Evolutionary conservation across 2,113 vertebrate species (phyloP).

Genomic region (Pitta sordida): DNA sequence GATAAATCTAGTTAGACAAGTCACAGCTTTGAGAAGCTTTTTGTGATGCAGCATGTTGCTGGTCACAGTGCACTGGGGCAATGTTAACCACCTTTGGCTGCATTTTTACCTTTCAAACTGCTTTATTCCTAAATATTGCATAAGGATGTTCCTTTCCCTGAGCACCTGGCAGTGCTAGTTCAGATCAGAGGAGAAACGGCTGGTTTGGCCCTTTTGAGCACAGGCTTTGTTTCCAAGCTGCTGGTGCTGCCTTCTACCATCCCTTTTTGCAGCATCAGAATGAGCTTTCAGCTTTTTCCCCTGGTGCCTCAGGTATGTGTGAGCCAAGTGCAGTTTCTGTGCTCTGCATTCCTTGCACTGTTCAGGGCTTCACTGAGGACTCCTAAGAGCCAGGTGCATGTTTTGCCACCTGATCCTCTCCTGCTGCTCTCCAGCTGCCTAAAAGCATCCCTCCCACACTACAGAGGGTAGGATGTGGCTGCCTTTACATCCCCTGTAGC

Average conservation of each 20-base stretch:
- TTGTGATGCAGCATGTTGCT: neutral
- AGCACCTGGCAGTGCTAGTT: neutral
- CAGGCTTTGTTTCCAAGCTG: neutral
- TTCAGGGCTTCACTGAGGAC: neutral
- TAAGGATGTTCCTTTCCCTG: neutral
- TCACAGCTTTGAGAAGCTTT: neutral
- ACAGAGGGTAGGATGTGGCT: neutral
- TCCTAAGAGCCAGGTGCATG: neutral
- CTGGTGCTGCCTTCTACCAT: neutral
- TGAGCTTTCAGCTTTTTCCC: neutral
- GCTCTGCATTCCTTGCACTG: neutral
- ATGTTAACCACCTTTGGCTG: neutral
- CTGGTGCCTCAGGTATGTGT: neutral
- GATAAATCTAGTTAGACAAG: neutral
- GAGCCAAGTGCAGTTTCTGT: neutral
- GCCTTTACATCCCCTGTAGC: neutral
- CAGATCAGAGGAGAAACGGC: fast-evolving
- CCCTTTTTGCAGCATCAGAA: neutral
- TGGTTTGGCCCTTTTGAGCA: neutral
- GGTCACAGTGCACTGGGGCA: neutral
- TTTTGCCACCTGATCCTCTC: neutral
- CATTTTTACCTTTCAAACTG: neutral
- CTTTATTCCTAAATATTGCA: neutral
- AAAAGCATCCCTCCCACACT: neutral
- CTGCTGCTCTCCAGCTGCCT: neutral